Evolutionary conservation across 1,140 invertebrate genomes (phyloP).

Genomic region (Heliconius eleuchia): DNA sequence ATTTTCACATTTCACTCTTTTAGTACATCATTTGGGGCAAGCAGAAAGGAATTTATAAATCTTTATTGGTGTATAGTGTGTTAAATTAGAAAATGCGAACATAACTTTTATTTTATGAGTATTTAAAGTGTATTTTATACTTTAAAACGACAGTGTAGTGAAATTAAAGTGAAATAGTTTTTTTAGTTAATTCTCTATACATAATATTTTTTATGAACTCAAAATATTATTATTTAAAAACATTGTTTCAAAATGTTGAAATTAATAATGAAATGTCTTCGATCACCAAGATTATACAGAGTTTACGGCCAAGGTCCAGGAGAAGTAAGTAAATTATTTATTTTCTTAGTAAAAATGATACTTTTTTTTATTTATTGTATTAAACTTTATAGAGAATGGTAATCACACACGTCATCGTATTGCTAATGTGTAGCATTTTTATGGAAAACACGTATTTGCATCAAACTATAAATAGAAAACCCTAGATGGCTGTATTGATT

Average conservation of each 20-base stretch:
- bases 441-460: background rate
- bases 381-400: background rate
- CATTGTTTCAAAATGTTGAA: slow-evolving; percentile 37
- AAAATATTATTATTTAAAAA: background rate
- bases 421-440: background rate
- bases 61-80: background rate
- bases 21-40: background rate
- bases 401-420: background rate
- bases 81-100: background rate
- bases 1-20: background rate
- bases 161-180: background rate
- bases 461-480: slow-evolving; percentile 7
- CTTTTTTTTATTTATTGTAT: background rate
- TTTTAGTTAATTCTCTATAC: background rate
- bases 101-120: background rate
- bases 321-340: slow-evolving; percentile 47
- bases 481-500: slow-evolving; percentile 20
- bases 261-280: slow-evolving; percentile 39
- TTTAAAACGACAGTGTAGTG: background rate
- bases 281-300: slow-evolving; percentile 59
- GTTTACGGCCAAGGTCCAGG: slow-evolving; percentile 55
- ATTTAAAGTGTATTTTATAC: background rate
- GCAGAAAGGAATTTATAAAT: background rate
- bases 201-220: background rate
- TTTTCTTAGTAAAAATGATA: background rate